phyloP scores from a whole-genome alignment of 1,140 invertebrate genomes.

The Babylonia areolata region DNA sequence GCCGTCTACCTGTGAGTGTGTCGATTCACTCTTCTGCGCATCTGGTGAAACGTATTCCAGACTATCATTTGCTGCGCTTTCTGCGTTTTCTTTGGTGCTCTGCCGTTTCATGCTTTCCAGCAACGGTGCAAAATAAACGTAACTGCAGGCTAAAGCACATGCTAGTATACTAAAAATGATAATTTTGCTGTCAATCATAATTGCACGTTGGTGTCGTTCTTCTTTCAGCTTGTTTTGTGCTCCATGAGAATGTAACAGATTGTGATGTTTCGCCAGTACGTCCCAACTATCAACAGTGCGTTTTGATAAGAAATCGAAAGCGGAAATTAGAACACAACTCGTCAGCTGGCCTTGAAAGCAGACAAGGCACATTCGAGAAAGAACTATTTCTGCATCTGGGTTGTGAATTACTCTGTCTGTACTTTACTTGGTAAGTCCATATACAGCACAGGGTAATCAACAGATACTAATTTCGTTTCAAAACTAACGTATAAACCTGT shows the following conservation, averaged over 20 bases:
- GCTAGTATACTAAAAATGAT: not conserved
- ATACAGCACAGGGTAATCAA: no score
- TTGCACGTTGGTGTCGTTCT: not conserved
- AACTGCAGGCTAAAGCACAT: not conserved
- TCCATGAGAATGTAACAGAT: not conserved
- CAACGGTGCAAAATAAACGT: not conserved
- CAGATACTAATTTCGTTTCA: no score
- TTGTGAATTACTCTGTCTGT: no score
- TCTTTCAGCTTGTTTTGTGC: no score
- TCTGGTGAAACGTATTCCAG: not conserved
- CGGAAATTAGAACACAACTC: no score
- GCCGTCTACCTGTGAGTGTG: no score
- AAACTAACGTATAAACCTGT: no score
- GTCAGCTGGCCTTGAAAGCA: no score
- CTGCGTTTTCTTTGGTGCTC: not conserved
- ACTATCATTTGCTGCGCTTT: not conserved
- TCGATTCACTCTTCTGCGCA: no score
- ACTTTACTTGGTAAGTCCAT: no score
- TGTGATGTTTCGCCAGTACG: not conserved
- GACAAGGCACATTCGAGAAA: no score
- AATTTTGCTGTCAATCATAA: not conserved
- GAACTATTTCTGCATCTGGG: no score
- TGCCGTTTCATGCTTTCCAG: not conserved
- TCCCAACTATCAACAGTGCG: not conserved
- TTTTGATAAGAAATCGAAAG: conserved; percentile 18